Base-by-base conservation (phyloP, 1,140 invertebrate genomes). In the Apis dorsata region DNA sequence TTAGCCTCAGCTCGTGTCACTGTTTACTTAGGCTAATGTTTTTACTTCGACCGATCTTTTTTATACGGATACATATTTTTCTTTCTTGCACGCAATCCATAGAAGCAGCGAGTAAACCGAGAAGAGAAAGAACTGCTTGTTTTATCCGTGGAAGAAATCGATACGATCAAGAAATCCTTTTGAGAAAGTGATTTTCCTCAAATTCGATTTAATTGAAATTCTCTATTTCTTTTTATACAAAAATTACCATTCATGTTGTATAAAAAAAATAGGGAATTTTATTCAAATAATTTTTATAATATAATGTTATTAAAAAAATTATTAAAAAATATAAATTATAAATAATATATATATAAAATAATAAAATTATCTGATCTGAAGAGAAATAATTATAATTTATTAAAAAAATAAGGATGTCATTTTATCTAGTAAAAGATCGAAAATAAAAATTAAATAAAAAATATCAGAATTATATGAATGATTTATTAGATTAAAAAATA, bases 121-220 rank as follows among this genome's bases (percentile, higher is more conserved):
- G 71, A 78, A 84, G 81, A 90, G 84, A 90, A 86, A 80, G 81
- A 49, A 19, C 17, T 53, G 77, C n/a, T 63, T 89, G 88, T 89
- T 74, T 70, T 60, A 28, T 85, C 77, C 83, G 57, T 76, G 53
- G 71, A 86, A 87, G 88, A 81, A 90, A 90, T 88, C 59, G 88
- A 90, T 86, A 89, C 24, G 53, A 81, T 59, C 8, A n/a, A 19
- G 51, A 17, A n/a, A 62, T 10, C 5, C 10, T 73, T 68, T 66
- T n/a, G 44, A 28, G 28, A 63, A 63, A 72, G 19, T 7, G 15
- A 57, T 53, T 49, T 79, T 72, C 60, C 28, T 53, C 7, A 62
- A 24, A 78, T n/a, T 57, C 2, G 5, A 44, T 44, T 44, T 44
- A 44, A 5, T 7, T 44, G 34, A 44, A 44, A 44, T 44, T 44